phyloP scores from a whole-genome alignment of 2,888 invertebrate species.

The Luperina testacea region DNA sequence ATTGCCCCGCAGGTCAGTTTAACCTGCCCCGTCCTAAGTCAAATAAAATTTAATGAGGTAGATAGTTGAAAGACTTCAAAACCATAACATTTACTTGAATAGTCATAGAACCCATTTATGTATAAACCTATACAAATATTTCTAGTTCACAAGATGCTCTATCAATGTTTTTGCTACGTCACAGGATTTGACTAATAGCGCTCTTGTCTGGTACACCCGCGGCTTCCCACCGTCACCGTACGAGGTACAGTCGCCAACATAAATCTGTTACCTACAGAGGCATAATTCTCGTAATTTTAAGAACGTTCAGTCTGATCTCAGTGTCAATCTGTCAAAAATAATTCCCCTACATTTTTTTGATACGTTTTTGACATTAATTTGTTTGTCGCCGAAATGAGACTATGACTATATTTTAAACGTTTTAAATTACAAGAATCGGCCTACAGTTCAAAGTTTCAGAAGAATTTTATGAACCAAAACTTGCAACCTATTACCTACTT shows the following conservation, averaged over 20 bases:
- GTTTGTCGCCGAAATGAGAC: too few relatives aligned
- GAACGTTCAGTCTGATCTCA: too few relatives aligned
- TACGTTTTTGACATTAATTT: background rate
- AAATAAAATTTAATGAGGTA: too few relatives aligned
- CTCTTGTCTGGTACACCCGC: constrained; percentile 78
- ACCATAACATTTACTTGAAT: background rate
- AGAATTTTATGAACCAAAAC: background rate
- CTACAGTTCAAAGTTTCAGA: too few relatives aligned
- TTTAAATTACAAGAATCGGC: too few relatives aligned
- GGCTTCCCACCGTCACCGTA: constrained; percentile 77
- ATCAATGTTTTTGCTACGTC: constrained; percentile 79
- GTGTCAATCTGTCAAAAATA: too few relatives aligned
- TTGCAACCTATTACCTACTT: background rate
- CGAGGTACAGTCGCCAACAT: constrained; percentile 40
- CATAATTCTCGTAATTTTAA: too few relatives aligned
- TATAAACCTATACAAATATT: constrained; percentile 1
- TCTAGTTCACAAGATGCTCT: constrained; percentile 41
- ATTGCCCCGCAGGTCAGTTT: too few relatives aligned
- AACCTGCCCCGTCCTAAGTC: too few relatives aligned
- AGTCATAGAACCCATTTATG: background rate
- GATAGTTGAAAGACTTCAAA: too few relatives aligned
- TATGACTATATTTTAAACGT: too few relatives aligned
- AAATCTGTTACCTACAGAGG: background rate
- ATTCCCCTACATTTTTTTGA: too few relatives aligned
- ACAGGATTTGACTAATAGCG: constrained; percentile 86